Percentiles rank a stretch among this genome's conserved stretches.
Conservation (phyloP, 2,797 vertebrate genomes). For the Buceros bicornis region DNA sequence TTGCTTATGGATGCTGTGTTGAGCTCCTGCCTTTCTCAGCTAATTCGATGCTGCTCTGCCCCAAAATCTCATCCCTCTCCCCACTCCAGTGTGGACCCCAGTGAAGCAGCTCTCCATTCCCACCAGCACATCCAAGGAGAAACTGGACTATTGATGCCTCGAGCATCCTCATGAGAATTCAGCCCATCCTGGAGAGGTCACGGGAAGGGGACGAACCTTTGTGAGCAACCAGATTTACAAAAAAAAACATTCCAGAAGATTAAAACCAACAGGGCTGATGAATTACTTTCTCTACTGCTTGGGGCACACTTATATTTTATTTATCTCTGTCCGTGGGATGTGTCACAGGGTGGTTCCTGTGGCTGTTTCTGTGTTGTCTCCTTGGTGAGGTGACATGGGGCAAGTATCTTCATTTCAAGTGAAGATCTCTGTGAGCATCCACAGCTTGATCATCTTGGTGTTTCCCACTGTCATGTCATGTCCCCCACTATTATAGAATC, state of each 20-base stretch:
- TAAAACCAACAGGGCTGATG: background rate
- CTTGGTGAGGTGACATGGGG: background rate
- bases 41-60: background rate
- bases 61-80: background rate
- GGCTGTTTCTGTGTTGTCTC: background rate
- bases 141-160: background rate
- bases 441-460: background rate
- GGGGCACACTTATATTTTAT: background rate
- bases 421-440: background rate
- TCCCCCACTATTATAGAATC: background rate
- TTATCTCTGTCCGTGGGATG: background rate
- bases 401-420: background rate
- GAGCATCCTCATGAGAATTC: background rate
- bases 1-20: fast-evolving
- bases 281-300: background rate
- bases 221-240: background rate
- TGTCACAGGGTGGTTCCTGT: fast-evolving
- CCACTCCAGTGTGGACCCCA: fast-evolving
- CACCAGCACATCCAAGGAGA: background rate
- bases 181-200: background rate
- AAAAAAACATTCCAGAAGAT: background rate
- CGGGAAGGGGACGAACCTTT: background rate
- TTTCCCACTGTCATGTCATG: fast-evolving
- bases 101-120: background rate
- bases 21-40: background rate